A percentile compares a stretch with the other conserved stretches of the same genome.
phyloP scores from a whole-genome alignment of 2,113 vertebrate genomes.

The Neolamprologus falcicula region DNA sequence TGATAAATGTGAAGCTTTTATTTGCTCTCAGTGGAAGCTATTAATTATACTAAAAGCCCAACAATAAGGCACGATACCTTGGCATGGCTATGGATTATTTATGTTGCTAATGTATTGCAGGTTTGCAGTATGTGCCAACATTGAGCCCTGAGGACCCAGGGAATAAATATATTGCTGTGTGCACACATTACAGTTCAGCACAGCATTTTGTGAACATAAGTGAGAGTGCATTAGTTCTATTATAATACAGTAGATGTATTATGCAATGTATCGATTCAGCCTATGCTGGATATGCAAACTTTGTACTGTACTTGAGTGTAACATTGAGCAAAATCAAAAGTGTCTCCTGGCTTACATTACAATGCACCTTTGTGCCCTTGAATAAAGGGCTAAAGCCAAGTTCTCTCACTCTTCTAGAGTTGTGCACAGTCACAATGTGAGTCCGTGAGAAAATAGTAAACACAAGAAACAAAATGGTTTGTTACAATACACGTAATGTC shows the following conservation, averaged over 20 bases:
- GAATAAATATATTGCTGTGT: not conserved
- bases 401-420: not conserved
- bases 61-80: constrained; percentile 2
- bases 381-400: not conserved
- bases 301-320: not conserved
- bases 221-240: not conserved
- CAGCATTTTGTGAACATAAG: not conserved
- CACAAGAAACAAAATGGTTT: not conserved
- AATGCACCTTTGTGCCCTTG: not conserved
- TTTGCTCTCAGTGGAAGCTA: constrained; percentile 23
- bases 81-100: constrained; percentile 23
- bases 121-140: constrained; percentile 5
- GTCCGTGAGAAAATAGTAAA: not conserved
- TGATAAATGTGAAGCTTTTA: constrained; percentile 36
- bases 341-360: not conserved
- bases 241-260: not conserved
- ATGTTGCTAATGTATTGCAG: constrained; percentile 28
- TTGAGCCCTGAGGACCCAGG: constrained; percentile 6
- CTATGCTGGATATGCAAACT: not conserved
- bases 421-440: not conserved
- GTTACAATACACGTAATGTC: not conserved
- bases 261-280: not conserved
- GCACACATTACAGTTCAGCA: not conserved
- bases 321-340: not conserved
- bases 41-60: constrained; percentile 46